These are phyloP conservation scores for Danionella cerebrum DNA, from an alignment of 2,113 vertebrate genomes.

Conservation along the genomic window DNA sequence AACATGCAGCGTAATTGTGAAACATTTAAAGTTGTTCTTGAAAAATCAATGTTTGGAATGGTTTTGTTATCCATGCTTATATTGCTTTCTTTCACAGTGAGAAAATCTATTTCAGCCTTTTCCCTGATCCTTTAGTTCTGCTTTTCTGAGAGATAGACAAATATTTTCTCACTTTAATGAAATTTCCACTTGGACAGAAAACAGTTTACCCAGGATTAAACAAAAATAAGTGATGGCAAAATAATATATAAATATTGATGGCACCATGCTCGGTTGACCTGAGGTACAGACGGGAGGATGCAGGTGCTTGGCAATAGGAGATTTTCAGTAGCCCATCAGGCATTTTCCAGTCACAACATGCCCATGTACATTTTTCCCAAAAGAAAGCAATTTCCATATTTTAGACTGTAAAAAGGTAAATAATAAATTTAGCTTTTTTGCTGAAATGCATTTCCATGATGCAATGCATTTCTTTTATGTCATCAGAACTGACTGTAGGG, in stretches of 20 bases:
- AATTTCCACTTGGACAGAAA: constrained; percentile 44
- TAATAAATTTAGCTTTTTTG: background rate
- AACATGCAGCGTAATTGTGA: background rate
- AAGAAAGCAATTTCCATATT: constrained; percentile 29
- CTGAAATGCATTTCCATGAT: background rate
- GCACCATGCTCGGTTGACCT: constrained; percentile 41
- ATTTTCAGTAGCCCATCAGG: constrained; percentile 49
- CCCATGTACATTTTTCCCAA: constrained; percentile 16
- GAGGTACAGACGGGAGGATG: constrained; percentile 30
- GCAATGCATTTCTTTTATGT: background rate
- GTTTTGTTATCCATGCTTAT: too few relatives aligned
- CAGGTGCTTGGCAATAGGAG: constrained; percentile 40
- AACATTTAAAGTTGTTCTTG: background rate
- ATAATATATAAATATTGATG: constrained; percentile 57
- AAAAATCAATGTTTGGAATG: background rate
- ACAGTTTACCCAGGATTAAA: constrained; percentile 47
- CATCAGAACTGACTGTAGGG: background rate
- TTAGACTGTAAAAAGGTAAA: background rate
- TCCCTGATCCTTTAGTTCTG: constrained; percentile 23
- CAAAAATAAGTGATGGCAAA: constrained; percentile 48
- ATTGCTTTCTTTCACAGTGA: background rate
- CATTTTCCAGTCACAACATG: constrained; percentile 44
- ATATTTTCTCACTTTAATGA: constrained; percentile 29
- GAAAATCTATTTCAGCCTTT: constrained; percentile 18
- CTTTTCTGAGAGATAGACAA: constrained; percentile 39